Base-by-base conservation (phyloP, 2,797 vertebrate genomes). In the Gallirallus australis region DNA sequence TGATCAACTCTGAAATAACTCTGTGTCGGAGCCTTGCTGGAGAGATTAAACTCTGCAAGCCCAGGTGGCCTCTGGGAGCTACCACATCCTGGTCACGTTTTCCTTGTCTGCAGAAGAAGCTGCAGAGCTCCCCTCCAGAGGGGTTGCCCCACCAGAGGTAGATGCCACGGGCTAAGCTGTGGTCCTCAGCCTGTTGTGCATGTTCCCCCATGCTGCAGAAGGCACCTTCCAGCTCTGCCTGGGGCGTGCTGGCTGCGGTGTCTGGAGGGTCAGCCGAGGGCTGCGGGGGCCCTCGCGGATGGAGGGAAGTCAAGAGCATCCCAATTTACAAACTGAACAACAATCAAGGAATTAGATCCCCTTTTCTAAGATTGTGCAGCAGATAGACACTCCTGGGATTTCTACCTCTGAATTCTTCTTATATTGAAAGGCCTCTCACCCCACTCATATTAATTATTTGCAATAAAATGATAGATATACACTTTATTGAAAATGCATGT, bases 221-320 rank as follows among this genome's bases (percentile, higher is more conserved):
- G 13, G 30, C 0, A 3, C 2, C 15, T 65, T 72, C 14, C 28
- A 35, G 2, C 40, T 60, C 30, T 72, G 5, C 24, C 35, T 30
- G 28, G 23, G 30, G 6, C 3, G 2, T 56, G 18, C 8, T 50
- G 31, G 12, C 24, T 40, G 16, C 2, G 1, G 7, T 33, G 45
- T 18, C 40, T 37, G 5, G 0, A 37, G 15, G 11, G 39, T 37
- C 33, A 42, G 16, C 5, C 1, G 1, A 48, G 25, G 47, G 15
- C 42, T 73, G 31, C 0, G 0, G 11, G 11, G 6, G 2, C 28
- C 33, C 23, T 50, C 1, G 0, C 1, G 2, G 39, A 14, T 35
- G n/a, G 9, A 78, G 15, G 47, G 9, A 13, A 1, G 3, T 30
- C 12, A 63, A 20, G 78, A 12, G 12, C 4, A 40, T 59, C 13